Evolutionary conservation across 2,113 vertebrate species (phyloP).

Genomic region (Gallinago jamesoni): DNA sequence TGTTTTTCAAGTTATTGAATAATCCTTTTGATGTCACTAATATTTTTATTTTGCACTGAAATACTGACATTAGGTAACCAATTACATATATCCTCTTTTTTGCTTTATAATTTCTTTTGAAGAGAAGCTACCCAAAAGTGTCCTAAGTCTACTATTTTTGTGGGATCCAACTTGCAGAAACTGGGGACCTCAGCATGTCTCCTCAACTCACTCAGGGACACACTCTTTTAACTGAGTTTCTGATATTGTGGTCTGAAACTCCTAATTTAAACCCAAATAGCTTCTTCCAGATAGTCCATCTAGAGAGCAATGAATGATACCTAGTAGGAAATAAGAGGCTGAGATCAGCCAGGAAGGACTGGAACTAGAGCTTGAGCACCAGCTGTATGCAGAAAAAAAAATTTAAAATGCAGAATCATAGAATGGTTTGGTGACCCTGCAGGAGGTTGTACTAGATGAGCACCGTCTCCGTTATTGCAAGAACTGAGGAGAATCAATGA

Average conservation of each 20-base stretch:
- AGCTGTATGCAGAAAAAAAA: not conserved
- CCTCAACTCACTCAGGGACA: not conserved
- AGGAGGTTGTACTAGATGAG: not conserved
- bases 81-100: not conserved
- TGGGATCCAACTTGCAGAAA: not conserved
- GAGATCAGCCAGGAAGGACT: not conserved
- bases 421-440: not conserved
- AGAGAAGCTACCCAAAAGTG: not conserved
- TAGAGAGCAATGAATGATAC: not conserved
- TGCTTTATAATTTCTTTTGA: not conserved
- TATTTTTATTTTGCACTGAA: not conserved
- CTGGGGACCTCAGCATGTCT: not conserved
- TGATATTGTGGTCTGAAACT: not conserved
- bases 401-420: not conserved
- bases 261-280: not conserved
- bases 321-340: not conserved
- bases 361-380: not conserved
- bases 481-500: not conserved
- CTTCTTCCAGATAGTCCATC: not conserved
- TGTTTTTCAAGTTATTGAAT: not conserved
- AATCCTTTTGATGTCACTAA: not conserved
- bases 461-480: not conserved
- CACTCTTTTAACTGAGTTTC: not conserved
- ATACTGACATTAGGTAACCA: not conserved
- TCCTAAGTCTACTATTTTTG: not conserved